Percentiles rank a stretch among this genome's conserved stretches.
Evolutionary conservation across 2,113 vertebrate species (phyloP).

Genomic region (Ceyx cyanopectus): DNA sequence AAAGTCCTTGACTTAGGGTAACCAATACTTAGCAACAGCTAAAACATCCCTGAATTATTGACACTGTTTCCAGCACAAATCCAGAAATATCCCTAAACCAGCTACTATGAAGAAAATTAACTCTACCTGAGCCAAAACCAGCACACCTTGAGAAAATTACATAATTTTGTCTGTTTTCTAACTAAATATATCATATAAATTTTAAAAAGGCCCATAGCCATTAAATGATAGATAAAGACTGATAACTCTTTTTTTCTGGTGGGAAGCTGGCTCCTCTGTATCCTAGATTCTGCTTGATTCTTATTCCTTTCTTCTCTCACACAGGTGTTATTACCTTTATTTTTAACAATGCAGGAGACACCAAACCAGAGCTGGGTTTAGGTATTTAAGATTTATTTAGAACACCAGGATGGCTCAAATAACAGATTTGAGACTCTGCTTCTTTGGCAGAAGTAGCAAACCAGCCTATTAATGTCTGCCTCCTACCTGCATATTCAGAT

Average conservation of each 20-base stretch:
- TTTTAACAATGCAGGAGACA: not conserved
- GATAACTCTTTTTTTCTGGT: not conserved
- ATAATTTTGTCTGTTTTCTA: not conserved
- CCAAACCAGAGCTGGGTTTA: not conserved
- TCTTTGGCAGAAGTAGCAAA: not conserved
- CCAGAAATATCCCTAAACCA: not conserved
- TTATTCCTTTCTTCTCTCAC: not conserved
- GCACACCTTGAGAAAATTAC: not conserved
- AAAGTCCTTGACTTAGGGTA: not conserved
- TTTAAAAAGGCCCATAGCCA: not conserved
- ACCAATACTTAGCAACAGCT: not conserved
- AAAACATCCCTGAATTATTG: not conserved
- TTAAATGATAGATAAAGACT: not conserved
- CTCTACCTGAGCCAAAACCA: not conserved
- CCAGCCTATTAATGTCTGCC: not conserved
- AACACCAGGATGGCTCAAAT: not conserved
- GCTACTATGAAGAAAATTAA: not conserved
- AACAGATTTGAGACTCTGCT: not conserved
- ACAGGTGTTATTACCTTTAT: not conserved
- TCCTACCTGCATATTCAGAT: not conserved
- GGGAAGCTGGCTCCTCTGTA: accelerated
- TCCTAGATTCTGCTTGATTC: not conserved
- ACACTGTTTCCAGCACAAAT: not conserved
- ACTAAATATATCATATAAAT: not conserved
- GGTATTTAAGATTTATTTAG: not conserved